These are phyloP conservation scores for Drosophila anomelani DNA, from an alignment of 2,888 invertebrate genomes.

Conservation along the genomic window DNA sequence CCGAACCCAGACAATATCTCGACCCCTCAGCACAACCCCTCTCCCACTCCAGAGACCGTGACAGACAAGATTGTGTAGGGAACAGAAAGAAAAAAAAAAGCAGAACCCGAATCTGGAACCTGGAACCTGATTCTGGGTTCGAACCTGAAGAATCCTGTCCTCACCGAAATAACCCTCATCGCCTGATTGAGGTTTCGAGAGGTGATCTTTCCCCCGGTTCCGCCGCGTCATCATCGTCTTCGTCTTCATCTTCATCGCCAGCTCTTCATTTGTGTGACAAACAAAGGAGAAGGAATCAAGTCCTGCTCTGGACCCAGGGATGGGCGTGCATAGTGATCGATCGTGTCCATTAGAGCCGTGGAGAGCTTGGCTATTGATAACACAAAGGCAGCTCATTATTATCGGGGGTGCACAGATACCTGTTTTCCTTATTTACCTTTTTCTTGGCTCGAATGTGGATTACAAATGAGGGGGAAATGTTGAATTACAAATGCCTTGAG, in stretches of 20 bases:
- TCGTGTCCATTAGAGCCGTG: conserved; percentile 27
- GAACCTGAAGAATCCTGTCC: conserved; percentile 35
- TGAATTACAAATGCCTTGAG: too few species aligned
- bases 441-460: neutral
- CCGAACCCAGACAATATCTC: conserved; percentile 45
- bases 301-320: conserved; percentile 26
- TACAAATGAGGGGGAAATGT: neutral
- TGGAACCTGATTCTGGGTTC: conserved; percentile 19
- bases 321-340: conserved; percentile 50
- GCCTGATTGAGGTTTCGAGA: conserved; percentile 71
- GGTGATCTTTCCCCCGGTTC: conserved; percentile 63
- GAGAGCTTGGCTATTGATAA: conserved; percentile 26
- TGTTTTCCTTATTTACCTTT: neutral
- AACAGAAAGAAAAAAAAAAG: conserved; percentile 6
- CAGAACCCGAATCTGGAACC: conserved; percentile 26
- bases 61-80: conserved; percentile 37
- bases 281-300: conserved; percentile 57
- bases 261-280: conserved; percentile 79
- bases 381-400: conserved; percentile 13
- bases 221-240: conserved; percentile 43
- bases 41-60: conserved; percentile 19
- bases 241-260: conserved; percentile 67
- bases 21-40: conserved; percentile 49
- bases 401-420: conserved; percentile 3
- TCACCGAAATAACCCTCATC: conserved; percentile 38